Base-by-base conservation (phyloP, 2,888 invertebrate genomes). In the Drosophila pseudotakahashii region DNA sequence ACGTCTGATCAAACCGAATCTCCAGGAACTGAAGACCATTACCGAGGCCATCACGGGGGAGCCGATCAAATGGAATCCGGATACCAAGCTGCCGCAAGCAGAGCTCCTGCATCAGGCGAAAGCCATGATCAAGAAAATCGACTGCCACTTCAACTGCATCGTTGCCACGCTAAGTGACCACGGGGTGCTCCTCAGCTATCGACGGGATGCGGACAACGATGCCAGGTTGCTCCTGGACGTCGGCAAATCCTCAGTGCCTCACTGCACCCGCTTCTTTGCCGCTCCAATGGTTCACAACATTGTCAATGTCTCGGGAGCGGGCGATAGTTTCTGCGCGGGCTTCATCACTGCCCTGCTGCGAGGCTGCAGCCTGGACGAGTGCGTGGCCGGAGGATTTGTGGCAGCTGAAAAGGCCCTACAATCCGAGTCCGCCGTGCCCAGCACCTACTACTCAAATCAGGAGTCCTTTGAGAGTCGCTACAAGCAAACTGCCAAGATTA, bases 221-320 rank as follows among this genome's bases (percentile, higher is more conserved):
- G 60, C 71, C 1, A 52, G 39, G 19, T 50, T 37, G 75, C 59
- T 72, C 53, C 55, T 70, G 4, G 54, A 54, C 52, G 77, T 79
- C 10, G 93, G 66, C 7, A 23, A 51, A 10, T 54, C 71, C 32
- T 52, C 45, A n/a, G 16, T 60, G 1, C 50, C 41, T 63, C 90
- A 62, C 52, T 57, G 14, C 6, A 63, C 73, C 0, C 73, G 83
- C 9, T 90, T 84, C 55, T 90, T 83, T 63, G 62, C 76, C 0
- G 90, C 90, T 1, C 84, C 84, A 1, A 55, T 59, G 54, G 75
- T 90, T 2, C 32, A 64, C 1, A 81, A 92, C 54, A 91, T 96
- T 13, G 93, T 94, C 54, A 96, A 95, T 92, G 96, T 96, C 0
- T 96, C 96, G n/a, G 97, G 97, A 5, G 96, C 96, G 19, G 97